Base-by-base conservation (phyloP, 2,888 invertebrate genomes). In the Hedychridium roseum region DNA sequence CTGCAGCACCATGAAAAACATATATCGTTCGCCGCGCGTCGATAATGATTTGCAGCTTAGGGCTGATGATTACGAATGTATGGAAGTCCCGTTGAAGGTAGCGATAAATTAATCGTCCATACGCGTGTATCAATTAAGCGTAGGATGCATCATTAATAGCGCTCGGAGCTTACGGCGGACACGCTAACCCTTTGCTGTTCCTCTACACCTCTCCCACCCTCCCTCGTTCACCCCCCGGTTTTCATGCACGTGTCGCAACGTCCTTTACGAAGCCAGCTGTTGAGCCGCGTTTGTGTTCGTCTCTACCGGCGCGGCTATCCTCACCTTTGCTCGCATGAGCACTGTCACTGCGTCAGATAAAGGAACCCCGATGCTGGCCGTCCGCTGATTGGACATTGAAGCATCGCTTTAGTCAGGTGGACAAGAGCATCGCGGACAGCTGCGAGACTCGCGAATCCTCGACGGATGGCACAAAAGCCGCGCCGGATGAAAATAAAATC, bases 31-130 rank as follows among this genome's bases (percentile, higher is more conserved):
- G n/a, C n/a, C n/a, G 60, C 43, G 54, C 48, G 47, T 60, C 55
- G 50, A 44, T 51, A 39, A 55, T 64, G 56, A 63, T 61, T 46
- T 55, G n/a, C 48, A 44, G 28, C 43, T 50, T 40, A 57, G 36
- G 50, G 51, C 43, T 47, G 52, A 53, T 54, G 46, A 60, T 64
- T 59, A 57, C 34, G 46, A 38, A 38, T 40, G 12, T 27, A 49
- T 51, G 39, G 49, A 60, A 66, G 62, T 64, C 61, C 54, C 57
- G 57, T 59, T 52, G 57, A 46, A 50, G 41, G 52, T 56, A 62
- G 61, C 64, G 56, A 69, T 67, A 69, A 67, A 68, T 69, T 68
- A 67, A 69, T 68, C 56, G 54, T 28, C 44, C 41, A 36, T 43
- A 50, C 56, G 52, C 48, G 53, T 63, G 60, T 64, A 69, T 69